Percentiles rank a stretch among this genome's conserved stretches.
Conservation (phyloP, 2,888 invertebrate genomes). For the Rhamnusium bicolor region DNA sequence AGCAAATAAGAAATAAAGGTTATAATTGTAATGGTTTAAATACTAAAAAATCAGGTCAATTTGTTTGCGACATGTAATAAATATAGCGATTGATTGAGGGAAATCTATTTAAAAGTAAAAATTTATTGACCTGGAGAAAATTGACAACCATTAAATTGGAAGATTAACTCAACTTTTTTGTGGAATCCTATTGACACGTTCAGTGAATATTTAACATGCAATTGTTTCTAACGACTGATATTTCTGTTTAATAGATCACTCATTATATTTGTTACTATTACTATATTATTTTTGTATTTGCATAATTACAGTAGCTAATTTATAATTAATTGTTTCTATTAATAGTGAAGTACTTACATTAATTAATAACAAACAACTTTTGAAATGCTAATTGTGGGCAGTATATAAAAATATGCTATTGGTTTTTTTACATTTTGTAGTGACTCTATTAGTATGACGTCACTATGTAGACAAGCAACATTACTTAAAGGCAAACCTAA, state of each 20-base stretch:
- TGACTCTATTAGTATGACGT: too few species aligned
- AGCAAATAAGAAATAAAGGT: neutral
- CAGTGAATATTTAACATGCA: neutral
- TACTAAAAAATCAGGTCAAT: neutral
- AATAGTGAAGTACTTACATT: conserved; percentile 3
- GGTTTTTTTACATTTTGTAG: neutral
- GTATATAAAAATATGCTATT: too few species aligned
- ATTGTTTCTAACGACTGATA: neutral
- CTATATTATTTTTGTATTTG: neutral
- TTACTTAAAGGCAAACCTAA: too few species aligned
- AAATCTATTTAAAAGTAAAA: neutral
- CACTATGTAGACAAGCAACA: too few species aligned
- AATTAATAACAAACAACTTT: neutral
- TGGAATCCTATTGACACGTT: neutral
- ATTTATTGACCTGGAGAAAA: neutral
- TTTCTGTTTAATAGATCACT: neutral
- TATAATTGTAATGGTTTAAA: neutral
- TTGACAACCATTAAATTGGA: neutral
- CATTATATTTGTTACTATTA: too few species aligned
- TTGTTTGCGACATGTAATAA: neutral
- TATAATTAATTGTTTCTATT: conserved; percentile 12
- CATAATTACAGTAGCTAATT: conserved; percentile 14
- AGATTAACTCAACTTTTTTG: neutral
- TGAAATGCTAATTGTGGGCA: neutral
- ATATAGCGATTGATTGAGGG: neutral